phyloP scores from a whole-genome alignment of 2,888 invertebrate genomes.

The Tethea ocularis region DNA sequence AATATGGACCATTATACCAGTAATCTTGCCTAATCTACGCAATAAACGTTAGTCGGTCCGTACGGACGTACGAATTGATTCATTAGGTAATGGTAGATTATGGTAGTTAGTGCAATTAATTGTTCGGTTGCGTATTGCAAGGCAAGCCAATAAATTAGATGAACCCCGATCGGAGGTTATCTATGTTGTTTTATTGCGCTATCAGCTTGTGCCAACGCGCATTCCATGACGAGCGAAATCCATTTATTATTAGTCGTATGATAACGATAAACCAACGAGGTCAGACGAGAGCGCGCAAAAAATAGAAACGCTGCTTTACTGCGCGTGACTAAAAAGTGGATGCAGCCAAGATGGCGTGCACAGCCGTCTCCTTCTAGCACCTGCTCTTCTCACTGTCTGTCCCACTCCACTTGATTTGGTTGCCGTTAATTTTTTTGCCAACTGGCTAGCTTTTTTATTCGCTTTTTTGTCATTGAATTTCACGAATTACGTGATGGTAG shows the following conservation, averaged over 20 bases:
- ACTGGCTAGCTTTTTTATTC: constrained; percentile 53
- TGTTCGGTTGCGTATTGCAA: constrained; percentile 38
- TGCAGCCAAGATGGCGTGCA: constrained; percentile 76
- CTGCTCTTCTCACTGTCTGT: constrained; percentile 39
- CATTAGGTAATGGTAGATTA: constrained; percentile 25
- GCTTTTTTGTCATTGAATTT: constrained; percentile 68
- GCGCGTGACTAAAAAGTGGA: constrained; percentile 78
- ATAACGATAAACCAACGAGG: constrained; percentile 82
- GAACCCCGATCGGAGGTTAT: constrained; percentile 65
- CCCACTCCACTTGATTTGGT: constrained; percentile 58
- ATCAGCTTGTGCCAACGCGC: constrained; percentile 49
- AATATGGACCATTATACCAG: constrained; percentile 39
- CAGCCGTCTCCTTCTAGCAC: constrained; percentile 59
- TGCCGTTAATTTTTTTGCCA: constrained; percentile 73
- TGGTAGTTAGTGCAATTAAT: constrained; percentile 34
- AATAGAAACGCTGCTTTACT: constrained; percentile 78
- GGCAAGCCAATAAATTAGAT: constrained; percentile 56
- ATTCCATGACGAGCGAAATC: constrained; percentile 66
- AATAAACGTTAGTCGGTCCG: constrained; percentile 26
- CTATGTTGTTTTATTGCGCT: constrained; percentile 54
- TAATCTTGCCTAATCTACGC: constrained; percentile 38
- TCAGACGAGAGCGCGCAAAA: constrained; percentile 79
- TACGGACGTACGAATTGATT: constrained; percentile 24
- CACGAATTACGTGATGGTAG: constrained; percentile 71
- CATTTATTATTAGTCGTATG: constrained; percentile 75